Conservation (phyloP, 2,888 invertebrate genomes). For the Oscheius sp. region DNA sequence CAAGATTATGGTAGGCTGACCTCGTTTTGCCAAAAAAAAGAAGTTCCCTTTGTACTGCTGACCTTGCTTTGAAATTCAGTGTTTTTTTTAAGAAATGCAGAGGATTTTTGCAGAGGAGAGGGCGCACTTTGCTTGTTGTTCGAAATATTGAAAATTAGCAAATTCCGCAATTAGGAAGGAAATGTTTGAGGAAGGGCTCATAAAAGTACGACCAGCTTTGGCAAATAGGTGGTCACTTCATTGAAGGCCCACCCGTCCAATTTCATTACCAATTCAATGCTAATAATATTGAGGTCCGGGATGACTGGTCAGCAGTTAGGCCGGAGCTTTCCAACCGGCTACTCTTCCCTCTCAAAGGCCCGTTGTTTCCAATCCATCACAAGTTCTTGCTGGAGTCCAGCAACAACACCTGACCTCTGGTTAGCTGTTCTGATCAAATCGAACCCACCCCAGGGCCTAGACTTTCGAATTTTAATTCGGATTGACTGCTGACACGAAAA, state of each 20-base stretch:
- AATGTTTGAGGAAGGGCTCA: background rate
- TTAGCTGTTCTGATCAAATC: constrained; percentile 9
- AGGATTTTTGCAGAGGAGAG: background rate
- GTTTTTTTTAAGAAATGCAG: too few species aligned
- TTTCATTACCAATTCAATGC: constrained; percentile 30
- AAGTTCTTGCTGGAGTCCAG: constrained; percentile 22
- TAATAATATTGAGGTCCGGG: constrained; percentile 25
- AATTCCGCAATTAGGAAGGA: background rate
- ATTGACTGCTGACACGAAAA: too few species aligned
- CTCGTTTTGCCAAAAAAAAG: too few species aligned
- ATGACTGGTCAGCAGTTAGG: constrained; percentile 7
- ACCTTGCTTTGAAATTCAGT: too few species aligned
- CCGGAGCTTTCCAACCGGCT: background rate
- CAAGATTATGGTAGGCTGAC: too few species aligned
- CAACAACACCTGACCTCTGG: constrained; percentile 25
- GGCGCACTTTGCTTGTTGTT: background rate
- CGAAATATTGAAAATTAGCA: background rate
- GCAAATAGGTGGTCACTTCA: constrained; percentile 28
- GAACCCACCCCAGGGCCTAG: constrained; percentile 7
- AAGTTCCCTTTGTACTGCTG: too few species aligned
- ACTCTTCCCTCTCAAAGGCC: too few species aligned
- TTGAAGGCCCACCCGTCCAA: constrained; percentile 20
- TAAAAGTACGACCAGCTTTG: background rate
- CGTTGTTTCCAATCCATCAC: too few species aligned
- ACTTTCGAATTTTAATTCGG: too few species aligned